A percentile compares a stretch with the other conserved stretches of the same genome.
phyloP scores from a whole-genome alignment of 2,113 vertebrate genomes.

The Thymallus thymallus region DNA sequence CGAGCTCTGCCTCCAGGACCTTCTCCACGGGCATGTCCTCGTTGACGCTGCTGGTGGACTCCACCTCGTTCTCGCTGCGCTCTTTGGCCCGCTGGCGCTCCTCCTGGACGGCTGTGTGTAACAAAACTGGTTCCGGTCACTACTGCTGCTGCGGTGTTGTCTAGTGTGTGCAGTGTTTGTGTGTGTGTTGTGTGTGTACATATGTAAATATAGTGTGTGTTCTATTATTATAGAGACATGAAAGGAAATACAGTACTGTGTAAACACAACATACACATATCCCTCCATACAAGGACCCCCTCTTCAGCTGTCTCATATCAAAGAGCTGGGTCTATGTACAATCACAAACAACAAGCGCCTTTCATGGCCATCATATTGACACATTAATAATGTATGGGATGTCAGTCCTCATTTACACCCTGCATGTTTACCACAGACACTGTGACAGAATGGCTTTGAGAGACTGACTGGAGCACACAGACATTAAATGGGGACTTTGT shows the following conservation, averaged over 20 bases:
- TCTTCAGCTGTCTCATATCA: too few relatives aligned
- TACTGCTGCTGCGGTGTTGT: conserved; percentile 64
- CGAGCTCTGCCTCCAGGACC: conserved; percentile 94
- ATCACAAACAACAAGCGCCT: conserved; percentile 16
- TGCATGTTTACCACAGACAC: neutral
- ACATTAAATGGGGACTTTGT: conserved; percentile 52
- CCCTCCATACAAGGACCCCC: conserved; percentile 7
- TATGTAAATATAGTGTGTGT: neutral
- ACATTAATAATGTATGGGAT: conserved; percentile 29
- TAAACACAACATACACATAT: too few relatives aligned
- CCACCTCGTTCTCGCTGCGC: conserved; percentile 88
- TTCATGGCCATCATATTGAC: conserved; percentile 30
- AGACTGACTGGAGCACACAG: neutral
- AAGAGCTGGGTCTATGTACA: conserved; percentile 2
- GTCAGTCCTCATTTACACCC: neutral
- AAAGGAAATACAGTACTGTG: neutral
- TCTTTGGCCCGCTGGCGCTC: conserved; percentile 96
- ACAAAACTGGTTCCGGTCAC: conserved; percentile 71
- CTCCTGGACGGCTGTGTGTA: conserved; percentile 91
- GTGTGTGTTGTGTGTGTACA: neutral
- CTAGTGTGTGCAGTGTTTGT: neutral
- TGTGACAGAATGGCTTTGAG: neutral
- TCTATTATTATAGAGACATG: neutral
- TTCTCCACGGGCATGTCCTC: conserved; percentile 99
- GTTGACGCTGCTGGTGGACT: conserved; percentile 88